These are phyloP conservation scores for Epistrophe eligans DNA, from an alignment of 2,888 invertebrate genomes.

Conservation along the genomic window DNA sequence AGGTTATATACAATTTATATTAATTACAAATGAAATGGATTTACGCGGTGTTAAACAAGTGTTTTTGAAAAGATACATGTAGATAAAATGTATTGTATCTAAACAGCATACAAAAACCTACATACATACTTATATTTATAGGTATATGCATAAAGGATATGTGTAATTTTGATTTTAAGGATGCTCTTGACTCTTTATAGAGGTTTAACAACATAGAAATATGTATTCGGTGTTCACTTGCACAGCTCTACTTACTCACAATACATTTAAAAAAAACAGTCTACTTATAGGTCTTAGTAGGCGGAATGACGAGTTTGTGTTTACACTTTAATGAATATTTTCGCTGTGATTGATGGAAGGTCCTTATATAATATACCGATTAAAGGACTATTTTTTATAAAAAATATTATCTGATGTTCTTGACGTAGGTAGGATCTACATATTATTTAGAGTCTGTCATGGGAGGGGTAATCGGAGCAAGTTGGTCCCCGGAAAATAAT, in stretches of 20 bases:
- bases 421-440: too few relatives aligned
- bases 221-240: not conserved
- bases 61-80: conserved; percentile 65
- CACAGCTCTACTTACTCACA: not conserved
- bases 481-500: too few relatives aligned
- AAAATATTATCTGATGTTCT: too few relatives aligned
- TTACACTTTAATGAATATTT: conserved; percentile 50
- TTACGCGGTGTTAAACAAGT: conserved; percentile 75
- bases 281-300: conserved; percentile 36
- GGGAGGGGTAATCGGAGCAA: too few relatives aligned
- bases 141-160: conserved; percentile 32
- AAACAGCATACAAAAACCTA: conserved; percentile 1
- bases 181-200: conserved; percentile 54
- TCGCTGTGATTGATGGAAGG: conserved; percentile 55
- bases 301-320: conserved; percentile 57
- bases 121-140: too few relatives aligned
- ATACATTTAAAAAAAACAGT: not conserved
- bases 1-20: conserved; percentile 67
- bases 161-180: conserved; percentile 67
- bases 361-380: conserved; percentile 25
- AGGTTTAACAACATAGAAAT: conserved; percentile 51
- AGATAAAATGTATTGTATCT: conserved; percentile 12
- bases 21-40: conserved; percentile 74
- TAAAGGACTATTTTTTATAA: too few relatives aligned
- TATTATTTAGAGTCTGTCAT: too few relatives aligned